These are phyloP conservation scores for Ceratothoa steindachneri DNA, from an alignment of 2,888 invertebrate genomes.

Conservation along the genomic window DNA sequence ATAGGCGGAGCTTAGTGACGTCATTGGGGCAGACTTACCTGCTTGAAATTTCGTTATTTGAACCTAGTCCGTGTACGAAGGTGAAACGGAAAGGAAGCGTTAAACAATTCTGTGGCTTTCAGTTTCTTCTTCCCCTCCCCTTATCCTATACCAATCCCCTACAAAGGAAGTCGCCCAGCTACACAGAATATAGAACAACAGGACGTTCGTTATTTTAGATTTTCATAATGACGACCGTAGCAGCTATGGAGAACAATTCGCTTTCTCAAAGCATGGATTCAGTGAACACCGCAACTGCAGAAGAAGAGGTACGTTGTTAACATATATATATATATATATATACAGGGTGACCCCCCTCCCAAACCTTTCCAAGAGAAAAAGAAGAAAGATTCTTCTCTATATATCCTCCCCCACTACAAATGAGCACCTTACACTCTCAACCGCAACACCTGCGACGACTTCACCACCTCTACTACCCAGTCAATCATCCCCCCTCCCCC, in stretches of 20 bases:
- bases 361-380: neutral
- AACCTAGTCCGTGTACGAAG: conserved; percentile 36
- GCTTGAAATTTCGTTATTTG: neutral
- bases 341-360: neutral
- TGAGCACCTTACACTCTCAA: too few species aligned
- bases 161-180: conserved; percentile 7
- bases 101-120: conserved; percentile 22
- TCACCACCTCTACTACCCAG: too few species aligned
- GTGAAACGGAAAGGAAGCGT: conserved; percentile 27
- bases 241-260: conserved; percentile 63
- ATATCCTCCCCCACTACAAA: neutral
- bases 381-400: neutral
- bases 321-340: conserved; percentile 6
- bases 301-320: conserved; percentile 82
- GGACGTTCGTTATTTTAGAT: neutral
- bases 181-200: conserved; percentile 13
- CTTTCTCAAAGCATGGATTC: conserved; percentile 94
- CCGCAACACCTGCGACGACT: too few species aligned
- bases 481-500: too few species aligned
- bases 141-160: conserved; percentile 12
- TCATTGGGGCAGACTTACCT: conserved; percentile 26
- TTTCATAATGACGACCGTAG: conserved; percentile 33
- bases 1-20: conserved; percentile 26
- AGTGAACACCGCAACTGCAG: conserved; percentile 89
- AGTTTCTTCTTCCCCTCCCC: conserved; percentile 31